Percentiles rank a stretch among this genome's conserved stretches.
phyloP scores from a whole-genome alignment of 2,113 vertebrate species.

The Chloropsis cyanopogon region DNA sequence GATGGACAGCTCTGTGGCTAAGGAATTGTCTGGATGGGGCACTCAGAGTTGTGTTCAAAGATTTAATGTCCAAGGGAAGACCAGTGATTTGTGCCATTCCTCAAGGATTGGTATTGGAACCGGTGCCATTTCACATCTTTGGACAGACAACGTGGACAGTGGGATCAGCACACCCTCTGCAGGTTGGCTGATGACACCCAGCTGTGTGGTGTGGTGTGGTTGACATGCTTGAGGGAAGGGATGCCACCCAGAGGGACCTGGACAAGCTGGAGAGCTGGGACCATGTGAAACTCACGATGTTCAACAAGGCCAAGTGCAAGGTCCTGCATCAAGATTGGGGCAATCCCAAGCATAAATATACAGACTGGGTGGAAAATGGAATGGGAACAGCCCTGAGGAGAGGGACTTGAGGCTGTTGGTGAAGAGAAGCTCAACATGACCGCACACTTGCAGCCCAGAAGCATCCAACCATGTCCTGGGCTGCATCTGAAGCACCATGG shows the following conservation, averaged over 20 bases:
- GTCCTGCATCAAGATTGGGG: neutral
- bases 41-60: neutral
- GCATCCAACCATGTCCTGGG: neutral
- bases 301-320: neutral
- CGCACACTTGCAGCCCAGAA: neutral
- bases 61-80: fast-evolving
- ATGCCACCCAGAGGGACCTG: neutral
- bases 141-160: neutral
- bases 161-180: neutral
- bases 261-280: neutral
- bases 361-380: neutral
- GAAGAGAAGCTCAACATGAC: neutral
- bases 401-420: neutral
- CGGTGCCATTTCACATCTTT: neutral
- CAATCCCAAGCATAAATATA: neutral
- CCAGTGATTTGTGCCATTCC: neutral
- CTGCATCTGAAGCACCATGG: neutral
- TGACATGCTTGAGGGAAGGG: neutral
- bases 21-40: neutral
- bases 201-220: neutral
- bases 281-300: fast-evolving
- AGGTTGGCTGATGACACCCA: neutral
- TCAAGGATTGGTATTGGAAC: neutral
- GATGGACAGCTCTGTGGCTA: neutral
- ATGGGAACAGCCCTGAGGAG: neutral